These are phyloP conservation scores for Syngnathus typhle DNA, from an alignment of 2,113 vertebrate species.

Conservation along the genomic window DNA sequence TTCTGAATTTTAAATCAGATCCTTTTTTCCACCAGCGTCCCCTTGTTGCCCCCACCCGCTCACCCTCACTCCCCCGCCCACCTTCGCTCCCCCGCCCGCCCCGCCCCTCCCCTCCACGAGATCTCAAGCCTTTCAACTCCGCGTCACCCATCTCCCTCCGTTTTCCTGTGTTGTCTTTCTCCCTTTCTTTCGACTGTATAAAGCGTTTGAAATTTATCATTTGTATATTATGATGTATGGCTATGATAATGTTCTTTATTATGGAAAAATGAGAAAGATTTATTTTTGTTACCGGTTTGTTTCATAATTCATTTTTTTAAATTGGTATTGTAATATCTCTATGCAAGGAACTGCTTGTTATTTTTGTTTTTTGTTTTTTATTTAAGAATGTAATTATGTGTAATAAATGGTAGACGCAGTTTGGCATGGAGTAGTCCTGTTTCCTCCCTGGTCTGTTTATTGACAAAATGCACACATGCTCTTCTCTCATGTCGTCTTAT, in stretches of 20 bases:
- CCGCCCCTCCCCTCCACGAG: slow-evolving; percentile 17
- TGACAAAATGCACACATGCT: neutral
- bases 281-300: slow-evolving; percentile 99
- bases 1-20: slow-evolving; percentile 65
- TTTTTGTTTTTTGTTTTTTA: slow-evolving; percentile 85
- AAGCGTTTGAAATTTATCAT: slow-evolving; percentile 91
- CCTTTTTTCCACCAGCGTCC: slow-evolving; percentile 59
- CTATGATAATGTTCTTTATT: slow-evolving; percentile 99
- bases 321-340: slow-evolving; percentile 99
- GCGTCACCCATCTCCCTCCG: slow-evolving; percentile 54
- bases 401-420: slow-evolving; percentile 99
- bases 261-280: slow-evolving; percentile 91
- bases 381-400: slow-evolving; percentile 99
- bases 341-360: slow-evolving; percentile 99
- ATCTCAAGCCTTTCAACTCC: slow-evolving; percentile 22
- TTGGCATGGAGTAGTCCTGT: slow-evolving; percentile 67
- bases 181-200: slow-evolving; percentile 86
- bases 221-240: slow-evolving; percentile 99
- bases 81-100: slow-evolving; percentile 44
- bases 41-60: slow-evolving; percentile 22
- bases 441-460: slow-evolving; percentile 53
- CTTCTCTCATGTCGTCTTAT: slow-evolving; percentile 35
- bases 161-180: slow-evolving; percentile 77
- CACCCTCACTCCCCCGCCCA: slow-evolving; percentile 55
- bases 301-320: slow-evolving; percentile 99